Evolutionary conservation across 2,113 vertebrate genomes (phyloP), one percentile per base, ranked within the genome.

Genomic region (Centrocercus urophasianus): DNA sequence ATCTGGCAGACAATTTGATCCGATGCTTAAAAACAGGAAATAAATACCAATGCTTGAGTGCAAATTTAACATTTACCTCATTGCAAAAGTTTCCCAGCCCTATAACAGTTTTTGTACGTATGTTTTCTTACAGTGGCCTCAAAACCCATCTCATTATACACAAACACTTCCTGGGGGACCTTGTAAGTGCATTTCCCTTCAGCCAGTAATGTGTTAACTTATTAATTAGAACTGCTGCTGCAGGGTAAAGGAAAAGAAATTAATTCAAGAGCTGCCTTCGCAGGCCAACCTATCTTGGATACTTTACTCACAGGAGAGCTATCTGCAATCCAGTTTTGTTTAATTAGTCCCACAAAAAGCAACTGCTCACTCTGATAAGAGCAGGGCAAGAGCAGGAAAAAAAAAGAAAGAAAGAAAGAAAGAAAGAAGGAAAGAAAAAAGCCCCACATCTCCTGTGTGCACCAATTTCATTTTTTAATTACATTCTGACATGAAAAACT

Each of bases 211-310:
- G 84, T 88, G 95, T 97, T 97, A 97, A 97, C 90, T 97, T 94
- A 93, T 95, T 97, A 96, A 97, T 97, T 97, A 97, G 95, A 96
- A 96, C 86, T 90, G 95, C 92, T 94, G 93, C 93, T 97, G 93
- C 89, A 96, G 95, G 95, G 91, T 92, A 94, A 93, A 96, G 78
- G 84, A 95, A 95, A 74, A 93, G 79, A 95, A 96, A 97, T 96
- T 95, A 97, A 97, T 96, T 96, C 96, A 96, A 95, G 91, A 92
- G 82, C 87, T 96, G 93, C 83, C 77, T 90, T 95, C 95, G 89
- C 93, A 96, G 90, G 86, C 93, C 92, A 96, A 93, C 88, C 87
- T 94, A 95, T 96, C 94, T 83, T 38, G 42, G 94, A 72, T 83
- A 89, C 86, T 94, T 73, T 94, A 83, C 93, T 95, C 96, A 95